Conservation (phyloP, 2,888 invertebrate species). For the Dynastes grantii region DNA sequence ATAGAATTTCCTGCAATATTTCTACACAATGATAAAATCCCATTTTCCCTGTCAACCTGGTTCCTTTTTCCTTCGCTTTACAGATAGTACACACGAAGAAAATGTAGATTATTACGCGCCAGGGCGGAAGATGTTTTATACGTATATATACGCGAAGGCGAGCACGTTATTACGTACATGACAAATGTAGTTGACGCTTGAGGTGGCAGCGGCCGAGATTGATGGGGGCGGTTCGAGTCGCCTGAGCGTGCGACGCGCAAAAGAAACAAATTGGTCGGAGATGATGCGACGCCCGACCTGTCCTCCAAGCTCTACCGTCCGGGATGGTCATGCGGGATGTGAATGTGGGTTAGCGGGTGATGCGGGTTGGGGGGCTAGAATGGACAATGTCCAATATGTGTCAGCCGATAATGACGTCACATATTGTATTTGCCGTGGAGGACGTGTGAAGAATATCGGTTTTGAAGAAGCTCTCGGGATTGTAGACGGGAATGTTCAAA, state of each 20-base stretch:
- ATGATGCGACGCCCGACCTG: slow-evolving; percentile 8
- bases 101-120: slow-evolving; percentile 9
- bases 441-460: background rate
- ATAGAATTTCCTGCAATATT: too few species aligned
- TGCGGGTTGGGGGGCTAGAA: background rate
- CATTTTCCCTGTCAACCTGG: too few species aligned
- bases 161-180: slow-evolving; percentile 32
- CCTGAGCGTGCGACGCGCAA: slow-evolving; percentile 1
- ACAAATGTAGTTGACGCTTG: slow-evolving; percentile 37
- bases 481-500: too few species aligned
- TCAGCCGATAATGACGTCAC: slow-evolving; percentile 30
- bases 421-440: slow-evolving; percentile 22
- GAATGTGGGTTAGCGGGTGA: background rate
- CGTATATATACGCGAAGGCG: background rate
- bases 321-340: background rate
- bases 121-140: slow-evolving; percentile 1
- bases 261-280: slow-evolving; percentile 37
- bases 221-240: slow-evolving; percentile 24
- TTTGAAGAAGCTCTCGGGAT: background rate
- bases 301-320: background rate
- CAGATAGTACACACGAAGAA: background rate
- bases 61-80: too few species aligned
- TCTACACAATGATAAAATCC: too few species aligned
- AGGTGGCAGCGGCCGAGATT: slow-evolving; percentile 36
- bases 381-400: slow-evolving; percentile 34